These are phyloP conservation scores for Pseudorhombus dupliciocellatus DNA, from an alignment of 2,113 vertebrate genomes.

Conservation along the genomic window DNA sequence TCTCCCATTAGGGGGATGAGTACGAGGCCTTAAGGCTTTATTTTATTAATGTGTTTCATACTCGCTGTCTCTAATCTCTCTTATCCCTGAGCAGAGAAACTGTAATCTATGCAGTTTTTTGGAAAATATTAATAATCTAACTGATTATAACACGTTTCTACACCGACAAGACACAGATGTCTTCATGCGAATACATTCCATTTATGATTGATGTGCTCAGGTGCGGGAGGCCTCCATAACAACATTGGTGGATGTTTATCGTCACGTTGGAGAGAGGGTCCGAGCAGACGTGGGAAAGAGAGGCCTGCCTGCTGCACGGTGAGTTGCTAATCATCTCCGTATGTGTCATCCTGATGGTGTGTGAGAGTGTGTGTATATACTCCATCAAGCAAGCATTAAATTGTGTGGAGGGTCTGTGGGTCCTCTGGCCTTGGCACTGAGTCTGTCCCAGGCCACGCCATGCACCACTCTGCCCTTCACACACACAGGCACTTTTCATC, in stretches of 20 bases:
- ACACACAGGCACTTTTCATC: constrained; percentile 74
- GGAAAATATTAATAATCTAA: constrained; percentile 16
- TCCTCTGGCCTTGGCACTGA: constrained; percentile 54
- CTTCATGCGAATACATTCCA: too few relatives aligned
- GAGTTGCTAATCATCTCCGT: constrained; percentile 64
- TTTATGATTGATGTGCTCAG: constrained; percentile 75
- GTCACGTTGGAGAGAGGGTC: constrained; percentile 91
- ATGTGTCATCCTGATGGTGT: not conserved
- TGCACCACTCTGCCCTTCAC: constrained; percentile 73
- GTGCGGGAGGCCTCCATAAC: constrained; percentile 90
- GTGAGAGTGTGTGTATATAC: constrained; percentile 11
- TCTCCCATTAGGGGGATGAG: constrained; percentile 12
- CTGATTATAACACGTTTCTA: not conserved
- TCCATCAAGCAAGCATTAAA: constrained; percentile 2
- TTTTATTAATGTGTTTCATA: constrained; percentile 21
- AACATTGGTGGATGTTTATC: constrained; percentile 91
- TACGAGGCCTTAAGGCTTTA: constrained; percentile 1
- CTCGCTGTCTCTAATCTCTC: not conserved
- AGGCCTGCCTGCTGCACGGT: constrained; percentile 90
- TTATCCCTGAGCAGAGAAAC: constrained; percentile 9
- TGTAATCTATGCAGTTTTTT: constrained; percentile 10
- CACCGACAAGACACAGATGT: not conserved
- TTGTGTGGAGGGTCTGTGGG: constrained; percentile 18
- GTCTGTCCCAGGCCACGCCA: constrained; percentile 75
- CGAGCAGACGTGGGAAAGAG: constrained; percentile 87